Evolutionary conservation across 2,888 invertebrate species (phyloP).

Genomic region (Petrolisthes manimaculis): DNA sequence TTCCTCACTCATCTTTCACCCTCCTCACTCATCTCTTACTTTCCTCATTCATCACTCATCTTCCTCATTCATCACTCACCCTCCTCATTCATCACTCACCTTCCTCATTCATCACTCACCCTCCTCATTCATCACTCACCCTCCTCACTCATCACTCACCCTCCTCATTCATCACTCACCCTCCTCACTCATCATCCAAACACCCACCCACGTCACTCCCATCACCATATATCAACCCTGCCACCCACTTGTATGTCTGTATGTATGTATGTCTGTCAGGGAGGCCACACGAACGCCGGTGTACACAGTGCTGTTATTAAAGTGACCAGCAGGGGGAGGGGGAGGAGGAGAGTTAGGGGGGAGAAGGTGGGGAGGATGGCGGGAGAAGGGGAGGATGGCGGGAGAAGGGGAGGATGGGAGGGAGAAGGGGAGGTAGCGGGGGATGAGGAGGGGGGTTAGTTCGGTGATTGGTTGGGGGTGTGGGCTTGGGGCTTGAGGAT

Average conservation of each 20-base stretch:
- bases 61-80: background rate
- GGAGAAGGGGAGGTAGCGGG: background rate
- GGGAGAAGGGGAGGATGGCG: background rate
- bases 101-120: background rate
- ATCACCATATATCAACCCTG: too few relatives aligned
- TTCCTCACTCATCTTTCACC: background rate
- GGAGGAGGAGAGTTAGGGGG: background rate
- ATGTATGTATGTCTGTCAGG: background rate
- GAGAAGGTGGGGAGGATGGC: background rate
- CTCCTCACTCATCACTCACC: background rate
- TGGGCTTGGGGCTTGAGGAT: too few relatives aligned
- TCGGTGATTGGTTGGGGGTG: too few relatives aligned
- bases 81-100: background rate
- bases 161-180: constrained; percentile 3
- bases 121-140: background rate
- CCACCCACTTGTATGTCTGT: background rate
- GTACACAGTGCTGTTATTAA: background rate
- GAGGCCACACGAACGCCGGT: background rate
- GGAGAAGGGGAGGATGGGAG: background rate
- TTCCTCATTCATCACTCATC: background rate
- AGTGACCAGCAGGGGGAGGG: background rate
- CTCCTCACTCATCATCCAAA: too few relatives aligned
- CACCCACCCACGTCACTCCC: too few relatives aligned
- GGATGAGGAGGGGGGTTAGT: background rate
- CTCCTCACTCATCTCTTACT: background rate